Base-by-base conservation (phyloP, 2,888 invertebrate species). In the Aphodius sticticus region DNA sequence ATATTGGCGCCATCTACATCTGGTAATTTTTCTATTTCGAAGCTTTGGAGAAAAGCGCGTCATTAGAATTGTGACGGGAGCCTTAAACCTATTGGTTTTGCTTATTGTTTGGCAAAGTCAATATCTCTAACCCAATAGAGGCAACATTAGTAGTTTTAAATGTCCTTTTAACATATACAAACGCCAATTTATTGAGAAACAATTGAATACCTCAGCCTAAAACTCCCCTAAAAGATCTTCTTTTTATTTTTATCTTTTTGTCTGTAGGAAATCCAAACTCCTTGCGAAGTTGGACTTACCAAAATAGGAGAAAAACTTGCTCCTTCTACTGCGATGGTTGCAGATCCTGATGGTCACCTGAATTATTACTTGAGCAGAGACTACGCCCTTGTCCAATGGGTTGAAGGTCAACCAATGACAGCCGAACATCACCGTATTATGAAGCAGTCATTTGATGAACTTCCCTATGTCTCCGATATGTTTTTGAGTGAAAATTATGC, bases 351-450 rank as follows among this genome's bases (percentile, higher is more conserved):
- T 82, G 86, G 86, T 69, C 90, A 90, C 15, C 84, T 91, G 69
- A 88, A 87, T 82, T 91, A 91, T 84, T 90, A 89, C 82, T 85
- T 91, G 82, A 84, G 86, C 6, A 86, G 89, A 53, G 90, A 90
- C 84, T 88, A 86, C 83, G 91, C 89, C 5, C 86, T 90, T 16
- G 87, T 91, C 16, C 87, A 90, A 77, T 91, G 90, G 90, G 86
- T 77, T 79, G 86, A 77, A 81, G 88, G 88, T 69, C 84, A 84
- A 79, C 86, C 87, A 7, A 77, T 88, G 76, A 74, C 76, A 76
- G 89, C 89, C 5, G 89, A 89, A 84, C 82, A 86, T 76, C 88
- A 88, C 78, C 84, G 85, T 37, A 85, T 89, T 9, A 79, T 89
- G 69, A 83, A 83, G 0, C 89, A 89, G 81, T 88, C 88, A 0